A percentile compares a stretch with the other conserved stretches of the same genome.
phyloP scores from a whole-genome alignment of 2,888 invertebrate genomes.

The Sycophila texana region DNA sequence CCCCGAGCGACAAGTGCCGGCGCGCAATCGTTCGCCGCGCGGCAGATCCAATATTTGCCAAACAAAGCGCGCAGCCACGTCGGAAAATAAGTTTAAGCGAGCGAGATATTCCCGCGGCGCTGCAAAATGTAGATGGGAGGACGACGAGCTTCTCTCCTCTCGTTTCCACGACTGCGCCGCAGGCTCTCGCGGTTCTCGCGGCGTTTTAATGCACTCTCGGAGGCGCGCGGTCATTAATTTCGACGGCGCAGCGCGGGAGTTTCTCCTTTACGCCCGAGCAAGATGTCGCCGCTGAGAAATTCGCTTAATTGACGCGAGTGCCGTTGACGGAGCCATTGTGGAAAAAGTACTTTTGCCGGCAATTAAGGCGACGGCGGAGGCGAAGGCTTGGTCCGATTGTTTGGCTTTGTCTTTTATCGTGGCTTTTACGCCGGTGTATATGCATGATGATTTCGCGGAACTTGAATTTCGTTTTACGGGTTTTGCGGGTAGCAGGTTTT shows the following conservation, averaged over 20 bases:
- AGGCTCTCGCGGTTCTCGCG: neutral
- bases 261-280: neutral
- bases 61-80: neutral
- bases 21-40: too few relatives aligned
- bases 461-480: too few relatives aligned
- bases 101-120: neutral
- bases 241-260: neutral
- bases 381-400: too few relatives aligned
- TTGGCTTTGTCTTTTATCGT: too few relatives aligned
- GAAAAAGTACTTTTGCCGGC: too few relatives aligned
- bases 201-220: constrained; percentile 29
- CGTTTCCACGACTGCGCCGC: neutral
- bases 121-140: neutral
- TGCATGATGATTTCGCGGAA: too few relatives aligned
- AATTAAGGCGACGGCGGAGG: too few relatives aligned
- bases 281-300: constrained; percentile 7
- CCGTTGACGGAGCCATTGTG: too few relatives aligned
- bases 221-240: constrained; percentile 43
- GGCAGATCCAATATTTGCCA: neutral
- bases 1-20: neutral
- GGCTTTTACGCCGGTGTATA: too few relatives aligned
- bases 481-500: too few relatives aligned
- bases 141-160: neutral
- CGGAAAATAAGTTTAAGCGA: constrained; percentile 15
- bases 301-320: neutral